Evolutionary conservation across 2,888 invertebrate genomes (phyloP).

Genomic region (Deroplatys truncata): DNA sequence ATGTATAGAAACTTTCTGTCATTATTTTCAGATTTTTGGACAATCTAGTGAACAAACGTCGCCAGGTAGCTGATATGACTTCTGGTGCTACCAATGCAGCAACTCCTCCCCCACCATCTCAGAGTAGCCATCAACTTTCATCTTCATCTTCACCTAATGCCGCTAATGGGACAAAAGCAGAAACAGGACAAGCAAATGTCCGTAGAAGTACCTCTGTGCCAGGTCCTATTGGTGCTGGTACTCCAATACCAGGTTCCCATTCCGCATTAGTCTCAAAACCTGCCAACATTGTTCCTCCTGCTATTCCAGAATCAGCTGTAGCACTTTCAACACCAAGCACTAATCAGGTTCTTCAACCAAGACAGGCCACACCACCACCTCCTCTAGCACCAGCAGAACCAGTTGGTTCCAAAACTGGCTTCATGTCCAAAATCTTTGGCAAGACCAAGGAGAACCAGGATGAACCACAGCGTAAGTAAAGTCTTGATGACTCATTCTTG

Average conservation of each 20-base stretch:
- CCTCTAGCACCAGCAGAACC: neutral
- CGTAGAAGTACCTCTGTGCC: constrained; percentile 36
- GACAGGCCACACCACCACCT: neutral
- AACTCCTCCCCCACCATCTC: constrained; percentile 30
- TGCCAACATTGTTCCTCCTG: neutral
- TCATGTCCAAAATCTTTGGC: constrained; percentile 34
- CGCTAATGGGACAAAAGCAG: constrained; percentile 45
- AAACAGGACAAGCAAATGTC: neutral
- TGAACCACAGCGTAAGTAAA: constrained; percentile 22
- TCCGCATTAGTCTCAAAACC: neutral
- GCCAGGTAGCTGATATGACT: constrained; percentile 65
- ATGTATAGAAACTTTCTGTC: no score
- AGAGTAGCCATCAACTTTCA: constrained; percentile 38
- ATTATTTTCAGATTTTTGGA: constrained; percentile 56
- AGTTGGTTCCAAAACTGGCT: constrained; percentile 16
- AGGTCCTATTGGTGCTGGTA: constrained; percentile 43
- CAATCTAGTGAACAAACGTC: constrained; percentile 66
- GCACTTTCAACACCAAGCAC: neutral
- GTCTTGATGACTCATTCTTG: neutral
- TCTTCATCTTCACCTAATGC: constrained; percentile 43
- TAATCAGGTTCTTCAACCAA: neutral
- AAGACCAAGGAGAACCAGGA: constrained; percentile 28
- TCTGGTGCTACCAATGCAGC: constrained; percentile 39
- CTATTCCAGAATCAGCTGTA: neutral
- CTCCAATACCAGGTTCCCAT: constrained; percentile 42